Evolutionary conservation across 2,113 vertebrate species (phyloP), one percentile per base, ranked within the genome.

Genomic region (Thoracochromis brauschi): DNA sequence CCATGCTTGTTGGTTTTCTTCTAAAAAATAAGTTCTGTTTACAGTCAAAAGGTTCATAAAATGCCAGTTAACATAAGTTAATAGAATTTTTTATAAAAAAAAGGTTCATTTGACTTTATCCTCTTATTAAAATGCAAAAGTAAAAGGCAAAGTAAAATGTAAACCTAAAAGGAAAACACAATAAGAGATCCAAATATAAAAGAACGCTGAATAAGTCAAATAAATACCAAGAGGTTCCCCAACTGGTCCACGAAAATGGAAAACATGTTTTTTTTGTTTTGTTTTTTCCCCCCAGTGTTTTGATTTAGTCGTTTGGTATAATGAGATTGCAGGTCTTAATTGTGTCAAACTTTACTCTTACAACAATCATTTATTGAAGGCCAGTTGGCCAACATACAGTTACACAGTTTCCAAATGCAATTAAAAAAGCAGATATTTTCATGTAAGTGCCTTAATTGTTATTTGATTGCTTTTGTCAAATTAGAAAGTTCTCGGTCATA

Each of bases 1-100:
- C 86, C 92, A 94, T 95, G 91, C 94, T 84, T 86, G 88, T 91
- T 90, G 89, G 79, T 91, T 90, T 92, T 91, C 85, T 91, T 94
- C 88, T 90, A 93, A 95, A 88, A 95, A 96, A 96, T 92, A 96
- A 93, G 90, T 86, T 93, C 93, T 95, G 93, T 94, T 92, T 78
- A 29, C 93, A 90, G 86, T 94, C 87, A 87, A 87, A 94, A 87
- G 87, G 91, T 93, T 90, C 82, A 89, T 83, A 93, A 94, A 94
- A 93, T 90, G 85, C 82, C 42, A 80, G 82, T 93, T 75, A 94
- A 96, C 84, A 86, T 87, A 95, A 92, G 51, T 82, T 75, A 88
- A 90, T 85, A 68, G 65, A 89, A 88, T 87, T 90, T 90, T 90
- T 91, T 90, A 93, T 89, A 94, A 94, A 95, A 96, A 95, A 95